These are phyloP conservation scores for Deilephila porcellus DNA, from an alignment of 2,888 invertebrate genomes.

Conservation along the genomic window DNA sequence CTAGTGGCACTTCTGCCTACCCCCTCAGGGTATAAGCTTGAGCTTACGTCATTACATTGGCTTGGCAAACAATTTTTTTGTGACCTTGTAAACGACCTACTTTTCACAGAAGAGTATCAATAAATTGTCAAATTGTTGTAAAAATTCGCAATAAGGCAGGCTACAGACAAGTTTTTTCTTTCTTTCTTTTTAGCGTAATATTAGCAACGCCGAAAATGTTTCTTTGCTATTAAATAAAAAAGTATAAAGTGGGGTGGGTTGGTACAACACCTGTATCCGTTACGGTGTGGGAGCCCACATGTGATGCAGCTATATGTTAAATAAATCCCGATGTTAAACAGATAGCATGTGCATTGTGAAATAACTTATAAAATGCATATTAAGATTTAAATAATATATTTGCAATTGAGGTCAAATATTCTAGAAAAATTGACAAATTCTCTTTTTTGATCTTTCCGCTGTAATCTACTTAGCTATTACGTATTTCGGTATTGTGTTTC, in stretches of 20 bases:
- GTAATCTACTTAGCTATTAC: too few relatives aligned
- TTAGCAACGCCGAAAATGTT: slow-evolving; percentile 44
- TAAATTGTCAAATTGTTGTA: too few relatives aligned
- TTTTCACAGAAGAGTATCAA: background rate
- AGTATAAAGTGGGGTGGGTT: slow-evolving; percentile 54
- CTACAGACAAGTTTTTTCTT: background rate
- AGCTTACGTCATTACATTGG: too few relatives aligned
- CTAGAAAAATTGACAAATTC: background rate
- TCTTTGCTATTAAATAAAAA: slow-evolving; percentile 48
- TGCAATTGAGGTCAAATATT: background rate
- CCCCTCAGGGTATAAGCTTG: too few relatives aligned
- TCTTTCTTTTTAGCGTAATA: background rate
- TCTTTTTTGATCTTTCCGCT: too few relatives aligned
- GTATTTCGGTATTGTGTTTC: too few relatives aligned
- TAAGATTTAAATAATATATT: background rate
- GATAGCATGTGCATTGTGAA: background rate
- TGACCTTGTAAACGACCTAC: background rate
- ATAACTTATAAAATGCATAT: background rate
- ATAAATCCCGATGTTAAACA: background rate
- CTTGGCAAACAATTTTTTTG: background rate
- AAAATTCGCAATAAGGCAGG: too few relatives aligned
- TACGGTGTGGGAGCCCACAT: slow-evolving; percentile 40
- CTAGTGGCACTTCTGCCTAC: too few relatives aligned
- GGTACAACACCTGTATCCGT: slow-evolving; percentile 76
- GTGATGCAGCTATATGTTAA: background rate